Conservation (phyloP, 2,113 vertebrate genomes). For the Cyanocitta stelleri region DNA sequence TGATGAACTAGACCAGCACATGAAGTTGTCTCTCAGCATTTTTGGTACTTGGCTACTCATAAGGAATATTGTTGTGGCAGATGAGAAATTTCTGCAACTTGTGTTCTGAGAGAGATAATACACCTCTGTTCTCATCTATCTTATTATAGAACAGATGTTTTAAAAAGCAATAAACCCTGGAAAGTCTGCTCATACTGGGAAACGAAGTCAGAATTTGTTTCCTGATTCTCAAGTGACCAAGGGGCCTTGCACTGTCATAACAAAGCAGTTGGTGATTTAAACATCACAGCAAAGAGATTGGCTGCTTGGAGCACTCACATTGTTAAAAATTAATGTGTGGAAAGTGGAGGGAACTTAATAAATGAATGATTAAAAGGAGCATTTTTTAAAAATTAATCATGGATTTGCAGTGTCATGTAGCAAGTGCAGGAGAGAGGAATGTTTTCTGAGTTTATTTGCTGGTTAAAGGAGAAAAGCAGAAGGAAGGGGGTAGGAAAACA, state of each 20-base stretch:
- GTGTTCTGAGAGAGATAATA: background rate
- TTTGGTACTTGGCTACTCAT: conserved; percentile 10
- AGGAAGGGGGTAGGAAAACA: background rate
- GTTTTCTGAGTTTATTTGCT: background rate
- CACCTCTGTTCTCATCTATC: background rate
- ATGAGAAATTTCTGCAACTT: conserved; percentile 9
- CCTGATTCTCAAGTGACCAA: background rate
- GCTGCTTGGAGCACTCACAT: background rate
- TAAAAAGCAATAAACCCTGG: background rate
- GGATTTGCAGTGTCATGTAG: background rate
- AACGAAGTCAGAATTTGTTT: background rate
- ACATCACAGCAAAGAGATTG: background rate
- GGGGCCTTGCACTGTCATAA: background rate
- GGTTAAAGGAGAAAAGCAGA: background rate
- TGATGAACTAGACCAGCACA: background rate
- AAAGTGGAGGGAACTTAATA: background rate
- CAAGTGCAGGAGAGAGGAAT: background rate
- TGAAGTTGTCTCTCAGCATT: conserved; percentile 36
- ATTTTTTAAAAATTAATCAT: background rate
- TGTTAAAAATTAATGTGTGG: background rate
- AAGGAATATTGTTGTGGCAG: background rate
- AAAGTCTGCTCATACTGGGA: background rate
- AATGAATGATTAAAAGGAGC: background rate
- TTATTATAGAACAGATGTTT: background rate
- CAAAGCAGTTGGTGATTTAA: background rate